phyloP scores from a whole-genome alignment of 2,113 vertebrate genomes.

The Osmerus eperlanus region DNA sequence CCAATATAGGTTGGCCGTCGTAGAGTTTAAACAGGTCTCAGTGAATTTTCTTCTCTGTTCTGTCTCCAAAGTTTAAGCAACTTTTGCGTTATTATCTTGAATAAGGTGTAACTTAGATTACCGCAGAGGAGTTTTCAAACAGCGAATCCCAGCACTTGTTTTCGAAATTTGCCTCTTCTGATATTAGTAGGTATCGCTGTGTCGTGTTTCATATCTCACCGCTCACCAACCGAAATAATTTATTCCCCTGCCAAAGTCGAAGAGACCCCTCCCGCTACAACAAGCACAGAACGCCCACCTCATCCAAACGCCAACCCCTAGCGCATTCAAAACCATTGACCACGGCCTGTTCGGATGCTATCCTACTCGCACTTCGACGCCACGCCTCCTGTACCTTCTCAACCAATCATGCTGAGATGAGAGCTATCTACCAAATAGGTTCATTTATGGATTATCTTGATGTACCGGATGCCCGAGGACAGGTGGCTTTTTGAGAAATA shows the following conservation, averaged over 20 bases:
- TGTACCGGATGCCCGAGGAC: conserved; percentile 11
- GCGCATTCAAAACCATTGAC: conserved; percentile 14
- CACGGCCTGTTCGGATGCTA: conserved; percentile 3
- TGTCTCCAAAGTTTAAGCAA: conserved; percentile 23
- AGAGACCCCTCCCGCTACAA: conserved; percentile 16
- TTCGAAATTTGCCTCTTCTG: neutral
- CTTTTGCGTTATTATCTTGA: neutral
- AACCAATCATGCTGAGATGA: neutral
- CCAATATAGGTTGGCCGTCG: neutral
- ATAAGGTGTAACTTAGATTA: conserved; percentile 1
- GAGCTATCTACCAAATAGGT: conserved; percentile 12
- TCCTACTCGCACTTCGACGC: conserved; percentile 5
- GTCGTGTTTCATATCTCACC: conserved; percentile 21
- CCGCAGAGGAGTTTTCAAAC: neutral
- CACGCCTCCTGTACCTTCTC: conserved; percentile 5
- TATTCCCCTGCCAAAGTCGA: conserved; percentile 7
- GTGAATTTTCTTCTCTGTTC: neutral
- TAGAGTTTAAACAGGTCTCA: neutral
- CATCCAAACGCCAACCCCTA: conserved; percentile 12
- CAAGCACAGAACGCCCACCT: conserved; percentile 27
- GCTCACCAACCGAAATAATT: conserved; percentile 43
- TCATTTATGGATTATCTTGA: neutral
- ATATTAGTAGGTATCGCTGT: conserved; percentile 3
- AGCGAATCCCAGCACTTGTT: conserved; percentile 21
- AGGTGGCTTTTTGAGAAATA: conserved; percentile 17